Evolutionary conservation across 2,113 vertebrate genomes (phyloP), one percentile per base, ranked within the genome.

Genomic region (Micromys minutus): DNA sequence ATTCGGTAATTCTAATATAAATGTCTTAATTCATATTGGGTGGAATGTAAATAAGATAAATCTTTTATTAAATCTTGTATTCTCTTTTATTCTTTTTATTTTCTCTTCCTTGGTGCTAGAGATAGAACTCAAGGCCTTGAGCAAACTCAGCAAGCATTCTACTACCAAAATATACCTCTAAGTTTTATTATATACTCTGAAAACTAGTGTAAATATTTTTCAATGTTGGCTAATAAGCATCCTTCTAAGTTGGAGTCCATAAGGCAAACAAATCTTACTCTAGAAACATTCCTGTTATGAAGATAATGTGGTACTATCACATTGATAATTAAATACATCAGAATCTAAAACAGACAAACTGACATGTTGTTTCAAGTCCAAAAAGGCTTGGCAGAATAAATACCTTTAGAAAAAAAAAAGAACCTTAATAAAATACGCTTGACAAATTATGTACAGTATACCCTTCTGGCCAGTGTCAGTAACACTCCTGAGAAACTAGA

Each of bases 191-290:
- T 87, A 39, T 19, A 50, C 13, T 55, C n/a, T 88, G 9, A 57
- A 74, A n/a, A 59, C 11, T 52, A 71, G 17, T 52, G 29, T 42
- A 22, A 55, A 61, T 87, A 91, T 50, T 86, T 97, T 71, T 36
- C 11, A 90, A 74, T 89, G 72, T 34, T 8, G 61, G 31, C 83
- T 69, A 92, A 55, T 89, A 93, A 17, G 95, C 52, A 89, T 59
- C 29, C 19, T 91, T 94, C 89, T 95, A 67, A 79, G n/a, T 31
- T 65, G 79, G 36, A 91, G 42, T 2, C 12, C 97, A 74, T 63
- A 95, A 83, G 24, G 94, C 47, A 55, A 96, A 94, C 15, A 74
- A 22, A 88, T 5, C 50, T 96, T 67, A 61, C 26, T 90, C 86
- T 95, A 91, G 79, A 95, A 96, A 15, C 3, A 69, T 21, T 95